A percentile compares a stretch with the other conserved stretches of the same genome.
Conservation (phyloP, 2,113 vertebrate species). For the Grallaria varia region DNA sequence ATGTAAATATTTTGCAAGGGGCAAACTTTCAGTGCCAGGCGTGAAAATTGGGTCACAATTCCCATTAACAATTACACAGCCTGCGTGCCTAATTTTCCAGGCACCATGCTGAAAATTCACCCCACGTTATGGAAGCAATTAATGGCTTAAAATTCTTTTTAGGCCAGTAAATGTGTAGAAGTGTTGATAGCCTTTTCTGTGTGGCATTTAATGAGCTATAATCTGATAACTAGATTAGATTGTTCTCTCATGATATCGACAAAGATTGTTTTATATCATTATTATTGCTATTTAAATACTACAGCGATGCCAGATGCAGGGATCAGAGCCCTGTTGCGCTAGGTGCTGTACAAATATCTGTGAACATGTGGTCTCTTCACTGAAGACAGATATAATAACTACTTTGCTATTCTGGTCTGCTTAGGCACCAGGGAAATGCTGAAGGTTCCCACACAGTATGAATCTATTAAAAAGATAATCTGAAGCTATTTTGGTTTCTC, state of each 20-base stretch:
- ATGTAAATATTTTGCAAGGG: conserved; percentile 74
- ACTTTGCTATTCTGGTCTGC: conserved; percentile 72
- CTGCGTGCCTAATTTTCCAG: conserved; percentile 70
- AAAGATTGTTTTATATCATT: conserved; percentile 54
- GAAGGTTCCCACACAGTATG: conserved; percentile 74
- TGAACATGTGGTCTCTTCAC: conserved; percentile 59
- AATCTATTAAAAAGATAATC: conserved; percentile 75
- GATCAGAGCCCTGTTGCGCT: conserved; percentile 60
- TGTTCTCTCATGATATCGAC: conserved; percentile 55
- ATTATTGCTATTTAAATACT: conserved; percentile 61
- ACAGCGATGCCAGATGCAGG: conserved; percentile 41
- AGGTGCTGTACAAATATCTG: conserved; percentile 59
- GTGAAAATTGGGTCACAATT: conserved; percentile 72
- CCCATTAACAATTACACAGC: conserved; percentile 69
- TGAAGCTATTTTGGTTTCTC: conserved; percentile 71
- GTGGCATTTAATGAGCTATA: conserved; percentile 63
- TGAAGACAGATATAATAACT: conserved; percentile 72
- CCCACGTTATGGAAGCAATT: conserved; percentile 68
- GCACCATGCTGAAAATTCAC: conserved; percentile 69
- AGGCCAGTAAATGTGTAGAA: conserved; percentile 62
- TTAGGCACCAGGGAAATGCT: conserved; percentile 70
- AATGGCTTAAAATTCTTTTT: conserved; percentile 70
- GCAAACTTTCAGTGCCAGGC: conserved; percentile 69
- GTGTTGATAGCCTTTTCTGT: conserved; percentile 67
- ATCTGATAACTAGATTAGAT: conserved; percentile 68